Evolutionary conservation across 35 echinoderm and acorn worm genomes (phyloP), one percentile per base, ranked within the genome.

Genomic region (Strongylocentrotus purpuratus): DNA sequence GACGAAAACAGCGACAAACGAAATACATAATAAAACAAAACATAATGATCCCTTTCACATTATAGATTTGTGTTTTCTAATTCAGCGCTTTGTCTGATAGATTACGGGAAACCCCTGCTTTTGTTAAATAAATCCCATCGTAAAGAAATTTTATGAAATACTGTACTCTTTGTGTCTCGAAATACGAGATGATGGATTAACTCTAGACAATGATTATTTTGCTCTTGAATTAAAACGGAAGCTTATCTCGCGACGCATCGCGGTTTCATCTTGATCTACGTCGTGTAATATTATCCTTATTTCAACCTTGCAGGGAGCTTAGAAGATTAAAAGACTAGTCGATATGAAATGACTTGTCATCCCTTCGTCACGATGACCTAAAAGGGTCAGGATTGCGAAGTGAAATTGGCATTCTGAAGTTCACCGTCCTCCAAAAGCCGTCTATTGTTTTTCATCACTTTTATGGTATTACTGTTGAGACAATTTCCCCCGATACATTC

Each of bases 81-180:
- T 78, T 78, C 65, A n/a, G 4, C n/a, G 65, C 20, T 78, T 78
- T 78, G 65, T 78, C 65, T 78, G 65, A 22, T 22, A n/a, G 20
- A 78, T 78, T 78, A 78, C 20, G 18, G 52, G 11, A 22, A 28
- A 78, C 65, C 65, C 65, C 25, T 78, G 8, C 25, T 78, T 28
- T 9, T 78, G 65, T 78, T 22, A 20, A 78, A 7, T 28, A 78
- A 78, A 78, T 78, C 65, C 65, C 25, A 28, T 78, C 20, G 18
- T 78, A 3, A 78, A 78, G 15, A 78, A n/a, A 28, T n/a, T 18
- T 28, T 2, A 8, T 8, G 28, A 78, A 78, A 78, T 78, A 78
- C n/a, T 78, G 65, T 78, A 78, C 65, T 78, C n/a, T 55, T 78
- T 78, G 65, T 78, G 65, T 78, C 22, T 78, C 65, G 65, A 78